Base-by-base conservation (phyloP, 2,113 vertebrate genomes). In the Mandrillus leucophaeus region DNA sequence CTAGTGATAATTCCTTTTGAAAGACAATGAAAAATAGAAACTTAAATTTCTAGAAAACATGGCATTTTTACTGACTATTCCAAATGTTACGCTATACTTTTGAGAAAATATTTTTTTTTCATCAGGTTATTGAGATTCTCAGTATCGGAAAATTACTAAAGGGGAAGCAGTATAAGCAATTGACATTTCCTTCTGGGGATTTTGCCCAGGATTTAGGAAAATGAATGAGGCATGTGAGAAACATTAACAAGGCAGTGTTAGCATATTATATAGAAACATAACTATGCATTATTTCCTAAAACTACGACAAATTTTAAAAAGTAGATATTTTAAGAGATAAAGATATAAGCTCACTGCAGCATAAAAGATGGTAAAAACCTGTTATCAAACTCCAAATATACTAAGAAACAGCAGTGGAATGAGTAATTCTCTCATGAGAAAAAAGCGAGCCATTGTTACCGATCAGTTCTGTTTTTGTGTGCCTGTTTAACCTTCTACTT, bases 121-220 rank as follows among this genome's bases (percentile, higher is more conserved):
- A 30, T 70, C 50, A 75, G 48, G 18, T 91, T 95, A 87, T 38
- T 68, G 25, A 95, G 23, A 12, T 84, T 95, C 66, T 91, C 64
- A 88, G 43, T 66, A 52, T 35, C 90, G 40, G 45, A 97, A 93
- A 90, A 81, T 87, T 90, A 68, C 48, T 59, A 68, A 85, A 93
- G 25, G 93, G 20, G 35, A 96, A 97, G 81, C 66, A 59, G 27
- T 88, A 38, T 55, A 97, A 89, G 82, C 10, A 2, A 3, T 30
- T 97, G 89, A 89, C 68, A 89, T 97, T 97, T 97, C 7, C 78
- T 97, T 88, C 88, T 11, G 81, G 86, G 79, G 18, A 87, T 85
- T 86, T 88, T 97, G 43, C 81, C 82, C 45, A 23, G 48, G 14
- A 89, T 91, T 96, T 83, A 66, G n/a, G 48, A 72, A 97, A 96